Evolutionary conservation across 2,888 invertebrate species (phyloP), one percentile per base, ranked within the genome.

Genomic region (Sceliomorpha sp.): DNA sequence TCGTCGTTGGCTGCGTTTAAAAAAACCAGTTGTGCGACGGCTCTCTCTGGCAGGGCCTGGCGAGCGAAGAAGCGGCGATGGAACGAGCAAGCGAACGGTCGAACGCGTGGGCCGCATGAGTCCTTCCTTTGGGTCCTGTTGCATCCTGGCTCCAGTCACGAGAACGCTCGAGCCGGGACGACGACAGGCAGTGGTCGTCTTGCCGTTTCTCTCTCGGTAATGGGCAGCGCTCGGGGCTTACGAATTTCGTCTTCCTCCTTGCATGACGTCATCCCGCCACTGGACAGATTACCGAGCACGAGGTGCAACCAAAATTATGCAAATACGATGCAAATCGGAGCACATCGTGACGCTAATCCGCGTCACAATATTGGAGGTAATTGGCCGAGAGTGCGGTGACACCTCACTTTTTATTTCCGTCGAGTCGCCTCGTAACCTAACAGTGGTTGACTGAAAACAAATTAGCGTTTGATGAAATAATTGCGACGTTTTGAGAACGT

Each of bases 291-390:
- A 78, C 79, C 70, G 69, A 71, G 69, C 64, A 67, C 75, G 75
- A 75, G 78, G 78, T 82, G 84, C 84, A 84, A 79, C 82, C 78
- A 73, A 85, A 87, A 87, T 87, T 86, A 87, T 87, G 86, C 81
- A 86, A 86, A 87, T 85, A 80, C 79, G 71, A 87, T 87, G 86
- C 85, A 86, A 86, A 87, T 86, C 84, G 79, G 64, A 71, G 72
- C 75, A 73, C 75, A 73, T 70, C 74, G 77, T 81, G 84, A 84
- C 85, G 85, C 78, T 85, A 84, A 87, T 85, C 85, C 84, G 73
- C 81, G 83, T 87, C 86, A 86, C 83, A 84, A 86, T 86, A 86
- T 87, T 82, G 85, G 79, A 86, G 83, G 85, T 85, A 86, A 86
- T 87, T 87, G 85, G 80, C 84, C 85, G 77, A 71, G 74, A 75